Conservation (phyloP, 2,797 vertebrate genomes). For the Cyclura pinguis region DNA sequence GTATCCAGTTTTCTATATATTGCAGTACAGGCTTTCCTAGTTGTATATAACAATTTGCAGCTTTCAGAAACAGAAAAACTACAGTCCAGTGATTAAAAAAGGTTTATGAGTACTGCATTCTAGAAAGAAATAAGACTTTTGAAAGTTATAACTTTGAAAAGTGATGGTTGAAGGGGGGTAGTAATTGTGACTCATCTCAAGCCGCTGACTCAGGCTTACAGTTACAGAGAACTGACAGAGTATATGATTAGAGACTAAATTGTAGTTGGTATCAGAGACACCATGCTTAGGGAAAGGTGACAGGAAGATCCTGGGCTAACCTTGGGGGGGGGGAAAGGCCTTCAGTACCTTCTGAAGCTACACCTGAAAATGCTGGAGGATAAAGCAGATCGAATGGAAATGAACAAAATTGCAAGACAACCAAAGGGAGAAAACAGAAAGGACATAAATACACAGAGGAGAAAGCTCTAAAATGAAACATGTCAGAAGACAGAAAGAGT, state of each 20-base stretch:
- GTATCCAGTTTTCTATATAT: not conserved
- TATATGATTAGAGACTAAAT: conserved; percentile 9
- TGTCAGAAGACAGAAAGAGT: not conserved
- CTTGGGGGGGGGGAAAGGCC: not conserved
- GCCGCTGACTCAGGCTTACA: not conserved
- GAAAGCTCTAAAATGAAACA: not conserved
- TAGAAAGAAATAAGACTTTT: conserved; percentile 2
- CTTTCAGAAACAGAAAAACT: not conserved
- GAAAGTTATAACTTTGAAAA: conserved; percentile 11
- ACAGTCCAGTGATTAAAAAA: not conserved
- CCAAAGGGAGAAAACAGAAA: not conserved
- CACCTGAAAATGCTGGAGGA: not conserved
- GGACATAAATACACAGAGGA: not conserved
- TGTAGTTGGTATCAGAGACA: conserved; percentile 6
- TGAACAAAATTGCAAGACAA: not conserved
- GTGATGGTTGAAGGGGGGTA: not conserved
- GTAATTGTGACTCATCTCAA: conserved; percentile 30
- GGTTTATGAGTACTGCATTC: not conserved
- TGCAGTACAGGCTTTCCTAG: not conserved
- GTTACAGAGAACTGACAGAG: conserved; percentile 12
- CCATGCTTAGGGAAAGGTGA: not conserved
- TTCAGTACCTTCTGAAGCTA: not conserved
- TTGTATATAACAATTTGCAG: conserved; percentile 9
- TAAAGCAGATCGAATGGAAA: not conserved
- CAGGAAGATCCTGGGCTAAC: not conserved